Percentiles rank a stretch among this genome's conserved stretches.
Evolutionary conservation across 2,888 invertebrate species (phyloP).

Genomic region (Helleia helle): DNA sequence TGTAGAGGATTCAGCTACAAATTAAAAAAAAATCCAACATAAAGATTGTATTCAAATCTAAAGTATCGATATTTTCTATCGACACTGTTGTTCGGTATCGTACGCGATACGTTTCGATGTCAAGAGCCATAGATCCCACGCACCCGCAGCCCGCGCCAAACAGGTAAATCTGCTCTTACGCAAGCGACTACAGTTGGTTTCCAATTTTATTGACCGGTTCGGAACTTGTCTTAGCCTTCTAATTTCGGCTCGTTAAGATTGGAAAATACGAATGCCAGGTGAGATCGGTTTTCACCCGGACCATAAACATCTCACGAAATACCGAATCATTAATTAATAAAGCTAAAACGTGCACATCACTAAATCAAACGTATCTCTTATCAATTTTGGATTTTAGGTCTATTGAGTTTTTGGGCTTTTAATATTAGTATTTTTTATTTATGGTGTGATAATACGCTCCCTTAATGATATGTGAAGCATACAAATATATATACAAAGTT

Average conservation of each 20-base stretch:
- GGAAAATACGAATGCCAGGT: conserved; percentile 53
- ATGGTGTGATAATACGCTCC: too few species aligned
- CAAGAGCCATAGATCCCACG: conserved; percentile 56
- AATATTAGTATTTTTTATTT: too few species aligned
- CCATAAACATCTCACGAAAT: conserved; percentile 24
- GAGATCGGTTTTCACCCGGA: conserved; percentile 29
- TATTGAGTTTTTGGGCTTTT: too few species aligned
- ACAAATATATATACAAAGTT: too few species aligned
- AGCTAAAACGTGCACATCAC: conserved; percentile 18
- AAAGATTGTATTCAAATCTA: too few species aligned
- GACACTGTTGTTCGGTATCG: conserved; percentile 10
- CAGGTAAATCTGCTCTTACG: conserved; percentile 64
- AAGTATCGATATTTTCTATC: conserved; percentile 3
- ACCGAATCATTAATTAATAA: conserved; percentile 25
- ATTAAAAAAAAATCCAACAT: too few species aligned
- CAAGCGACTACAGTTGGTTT: conserved; percentile 71
- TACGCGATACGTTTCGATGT: conserved; percentile 19
- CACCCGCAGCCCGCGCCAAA: conserved; percentile 46
- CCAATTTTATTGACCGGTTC: conserved; percentile 74
- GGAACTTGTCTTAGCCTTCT: conserved; percentile 68
- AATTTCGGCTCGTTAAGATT: conserved; percentile 72
- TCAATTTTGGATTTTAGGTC: conserved; percentile 3
- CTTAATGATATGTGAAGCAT: too few species aligned
- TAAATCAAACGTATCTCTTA: conserved; percentile 7
- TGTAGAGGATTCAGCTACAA: too few species aligned